Base-by-base conservation (phyloP, 2,888 invertebrate genomes). In the Helobdella robusta region DNA sequence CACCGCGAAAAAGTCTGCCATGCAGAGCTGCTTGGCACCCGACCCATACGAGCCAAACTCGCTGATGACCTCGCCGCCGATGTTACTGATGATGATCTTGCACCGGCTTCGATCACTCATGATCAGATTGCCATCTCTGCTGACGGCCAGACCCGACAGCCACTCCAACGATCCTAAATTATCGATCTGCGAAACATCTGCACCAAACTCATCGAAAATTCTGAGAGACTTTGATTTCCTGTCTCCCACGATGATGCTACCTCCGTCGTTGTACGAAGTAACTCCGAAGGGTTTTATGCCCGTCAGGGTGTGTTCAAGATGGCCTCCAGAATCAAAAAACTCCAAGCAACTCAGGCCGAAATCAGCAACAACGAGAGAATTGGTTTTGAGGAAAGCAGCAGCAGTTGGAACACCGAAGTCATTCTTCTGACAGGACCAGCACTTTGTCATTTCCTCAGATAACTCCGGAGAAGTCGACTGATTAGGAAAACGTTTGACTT, bases 1-100 rank as follows among this genome's bases (percentile, higher is more conserved):
- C 28, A 69, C 69, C 25, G 70, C 64, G 20, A 70, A 44, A 46
- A 69, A 69, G 66, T 70, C 69, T 1, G 70, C 70, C 69, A 70
- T 69, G 44, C 67, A 67, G 35, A 70, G 50, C 59, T 70, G 69
- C 15, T 44, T 61, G 58, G 66, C 66, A 25, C 63, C 52, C 6
- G 44, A 36, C 2, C 70, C 70, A 32, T 60, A 69, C 23, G 66
- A 67, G 2, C 70, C 70, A 52, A 70, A 70, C 64, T 69, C 68
- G 3, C 25, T 40, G 18, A 70, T 20, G 30, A 20, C 15, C 36
- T 66, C 67, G 15, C 69, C 70, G 8, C 40, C 46, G 15, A 28
- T 6, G 18, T 44, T 54, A 64, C 60, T 68, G 4, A 70, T 58
- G 2, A 59, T 56, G n/a, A 70, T 58, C 64, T 68, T 68, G 34